Evolutionary conservation across 2,113 vertebrate genomes (phyloP).

Genomic region (Athene cunicularia): DNA sequence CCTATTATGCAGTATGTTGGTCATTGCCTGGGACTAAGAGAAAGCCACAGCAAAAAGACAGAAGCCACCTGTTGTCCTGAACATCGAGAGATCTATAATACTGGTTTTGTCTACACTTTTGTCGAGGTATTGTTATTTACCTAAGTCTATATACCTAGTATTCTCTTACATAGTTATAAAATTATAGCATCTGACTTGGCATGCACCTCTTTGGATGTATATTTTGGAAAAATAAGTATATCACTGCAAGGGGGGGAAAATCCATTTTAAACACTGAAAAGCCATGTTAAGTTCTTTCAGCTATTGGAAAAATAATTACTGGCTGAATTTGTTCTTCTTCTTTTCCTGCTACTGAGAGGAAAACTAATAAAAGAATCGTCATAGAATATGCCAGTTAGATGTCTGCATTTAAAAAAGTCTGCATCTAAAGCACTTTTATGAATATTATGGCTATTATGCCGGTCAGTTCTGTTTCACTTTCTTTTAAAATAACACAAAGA

Average conservation of each 20-base stretch:
- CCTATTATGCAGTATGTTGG: not conserved
- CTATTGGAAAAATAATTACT: not conserved
- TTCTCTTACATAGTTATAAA: not conserved
- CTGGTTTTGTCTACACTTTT: not conserved
- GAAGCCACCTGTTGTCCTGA: not conserved
- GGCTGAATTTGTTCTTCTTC: not conserved
- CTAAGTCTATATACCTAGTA: not conserved
- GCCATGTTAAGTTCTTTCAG: not conserved
- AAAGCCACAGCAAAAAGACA: not conserved
- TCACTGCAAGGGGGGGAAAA: not conserved
- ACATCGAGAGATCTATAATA: not conserved
- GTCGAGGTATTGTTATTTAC: not conserved
- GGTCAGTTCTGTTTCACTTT: not conserved
- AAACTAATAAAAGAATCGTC: not conserved
- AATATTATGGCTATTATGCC: not conserved
- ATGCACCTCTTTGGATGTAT: not conserved
- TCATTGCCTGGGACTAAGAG: not conserved
- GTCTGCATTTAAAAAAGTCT: not conserved
- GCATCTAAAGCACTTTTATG: not conserved
- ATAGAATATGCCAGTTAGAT: not conserved
- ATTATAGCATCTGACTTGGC: not conserved
- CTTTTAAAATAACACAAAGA: not conserved
- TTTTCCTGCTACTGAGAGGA: not conserved
- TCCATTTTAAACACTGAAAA: not conserved
- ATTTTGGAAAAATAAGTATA: not conserved